Conservation (phyloP, 1,140 invertebrate species). For the Bombus waltoni region DNA sequence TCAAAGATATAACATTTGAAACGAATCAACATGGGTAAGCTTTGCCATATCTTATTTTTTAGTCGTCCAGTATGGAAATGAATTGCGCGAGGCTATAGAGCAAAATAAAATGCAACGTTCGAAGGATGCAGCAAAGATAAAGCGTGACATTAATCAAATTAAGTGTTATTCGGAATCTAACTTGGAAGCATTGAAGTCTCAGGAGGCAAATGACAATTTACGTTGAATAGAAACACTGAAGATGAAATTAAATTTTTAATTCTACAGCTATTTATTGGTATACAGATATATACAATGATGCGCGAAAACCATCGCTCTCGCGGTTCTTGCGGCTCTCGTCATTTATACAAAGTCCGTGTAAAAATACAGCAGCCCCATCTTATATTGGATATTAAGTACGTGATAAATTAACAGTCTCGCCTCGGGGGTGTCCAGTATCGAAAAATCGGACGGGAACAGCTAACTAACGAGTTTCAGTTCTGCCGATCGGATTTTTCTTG, state of each 20-base stretch:
- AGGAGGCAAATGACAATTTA: not conserved
- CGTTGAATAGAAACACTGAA: not conserved
- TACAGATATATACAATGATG: constrained; percentile 78
- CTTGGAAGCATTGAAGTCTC: not conserved
- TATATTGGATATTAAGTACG: constrained; percentile 64
- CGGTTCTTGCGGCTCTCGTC: constrained; percentile 63
- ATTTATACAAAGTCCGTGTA: constrained; percentile 83
- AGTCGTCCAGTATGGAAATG: constrained; percentile 18
- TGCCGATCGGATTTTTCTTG: constrained; percentile 50
- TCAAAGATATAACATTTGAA: too few species aligned
- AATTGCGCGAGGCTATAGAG: constrained; percentile 14
- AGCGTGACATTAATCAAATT: not conserved
- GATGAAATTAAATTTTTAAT: not conserved
- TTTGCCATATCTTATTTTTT: not conserved
- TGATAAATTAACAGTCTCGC: constrained; percentile 67
- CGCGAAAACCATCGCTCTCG: constrained; percentile 71
- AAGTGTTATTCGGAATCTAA: not conserved
- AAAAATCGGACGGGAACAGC: constrained; percentile 57
- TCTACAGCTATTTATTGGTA: constrained; percentile 73
- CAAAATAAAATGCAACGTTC: not conserved
- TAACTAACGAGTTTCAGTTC: constrained; percentile 38
- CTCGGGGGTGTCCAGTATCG: constrained; percentile 54
- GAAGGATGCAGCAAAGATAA: not conserved
- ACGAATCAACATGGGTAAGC: not conserved
- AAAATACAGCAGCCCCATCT: constrained; percentile 81